Evolutionary conservation across 1,140 invertebrate species (phyloP).

Genomic region (Brachionus plicatilis): DNA sequence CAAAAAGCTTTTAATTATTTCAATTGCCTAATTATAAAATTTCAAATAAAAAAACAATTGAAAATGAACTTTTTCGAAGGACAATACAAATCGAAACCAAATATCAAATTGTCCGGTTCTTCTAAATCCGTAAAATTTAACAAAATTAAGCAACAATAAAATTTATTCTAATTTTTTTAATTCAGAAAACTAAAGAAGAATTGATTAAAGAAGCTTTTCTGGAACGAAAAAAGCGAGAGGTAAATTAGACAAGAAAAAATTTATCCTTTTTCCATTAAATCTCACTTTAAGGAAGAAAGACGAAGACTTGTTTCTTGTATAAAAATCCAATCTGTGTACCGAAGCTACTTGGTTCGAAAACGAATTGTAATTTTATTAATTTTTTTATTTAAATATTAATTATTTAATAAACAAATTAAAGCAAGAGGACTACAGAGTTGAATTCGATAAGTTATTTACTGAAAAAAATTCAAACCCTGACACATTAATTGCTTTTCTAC

Average conservation of each 20-base stretch:
- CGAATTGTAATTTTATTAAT: background rate
- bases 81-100: slow-evolving; percentile 20
- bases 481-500: background rate
- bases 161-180: background rate
- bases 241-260: background rate
- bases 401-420: background rate
- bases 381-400: background rate
- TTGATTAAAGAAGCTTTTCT: background rate
- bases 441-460: background rate
- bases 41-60: background rate
- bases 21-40: background rate
- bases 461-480: background rate
- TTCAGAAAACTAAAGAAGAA: slow-evolving; percentile 30
- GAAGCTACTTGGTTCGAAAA: slow-evolving; percentile 15
- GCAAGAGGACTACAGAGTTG: background rate
- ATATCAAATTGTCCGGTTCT: slow-evolving; percentile 19
- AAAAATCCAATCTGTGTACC: slow-evolving; percentile 27
- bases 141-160: background rate
- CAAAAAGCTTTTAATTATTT: background rate
- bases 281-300: background rate
- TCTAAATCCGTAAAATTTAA: background rate
- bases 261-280: background rate
- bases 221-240: slow-evolving; percentile 28
- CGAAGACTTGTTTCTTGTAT: background rate
- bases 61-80: slow-evolving; percentile 39